Percentiles rank a stretch among this genome's conserved stretches.
These are phyloP conservation scores for Lacanobia wlatinum DNA, from an alignment of 2,888 invertebrate genomes.

Conservation along the genomic window DNA sequence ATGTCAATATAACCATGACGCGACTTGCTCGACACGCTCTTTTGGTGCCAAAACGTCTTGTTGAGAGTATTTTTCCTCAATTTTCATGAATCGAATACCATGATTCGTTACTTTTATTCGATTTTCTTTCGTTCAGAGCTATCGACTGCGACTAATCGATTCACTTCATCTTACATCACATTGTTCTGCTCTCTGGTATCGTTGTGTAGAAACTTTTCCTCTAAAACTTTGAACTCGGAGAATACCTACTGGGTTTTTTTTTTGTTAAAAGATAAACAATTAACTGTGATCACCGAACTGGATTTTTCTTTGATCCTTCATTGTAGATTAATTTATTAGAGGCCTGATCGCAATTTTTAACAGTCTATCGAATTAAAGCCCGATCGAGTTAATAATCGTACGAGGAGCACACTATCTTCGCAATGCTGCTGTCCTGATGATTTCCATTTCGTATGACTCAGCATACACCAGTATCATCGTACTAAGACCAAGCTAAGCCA, in stretches of 20 bases:
- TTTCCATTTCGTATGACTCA: no score
- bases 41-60: not conserved
- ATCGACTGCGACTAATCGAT: conserved; percentile 21
- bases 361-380: no score
- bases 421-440: not conserved
- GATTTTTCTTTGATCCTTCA: not conserved
- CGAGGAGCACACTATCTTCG: not conserved
- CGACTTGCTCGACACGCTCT: not conserved
- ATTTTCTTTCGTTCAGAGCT: conserved; percentile 3
- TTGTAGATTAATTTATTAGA: not conserved
- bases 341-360: no score
- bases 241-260: not conserved
- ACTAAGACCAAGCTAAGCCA: conserved; percentile 2
- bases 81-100: not conserved
- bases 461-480: no score
- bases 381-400: no score
- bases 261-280: not conserved
- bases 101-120: not conserved
- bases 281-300: not conserved
- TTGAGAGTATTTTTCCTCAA: not conserved
- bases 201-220: conserved; percentile 6
- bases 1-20: not conserved
- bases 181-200: conserved; percentile 23
- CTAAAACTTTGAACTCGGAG: conserved; percentile 6
- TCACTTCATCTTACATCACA: conserved; percentile 24